Evolutionary conservation across 2,888 invertebrate genomes (phyloP).

Genomic region (Sisyra terminalis): DNA sequence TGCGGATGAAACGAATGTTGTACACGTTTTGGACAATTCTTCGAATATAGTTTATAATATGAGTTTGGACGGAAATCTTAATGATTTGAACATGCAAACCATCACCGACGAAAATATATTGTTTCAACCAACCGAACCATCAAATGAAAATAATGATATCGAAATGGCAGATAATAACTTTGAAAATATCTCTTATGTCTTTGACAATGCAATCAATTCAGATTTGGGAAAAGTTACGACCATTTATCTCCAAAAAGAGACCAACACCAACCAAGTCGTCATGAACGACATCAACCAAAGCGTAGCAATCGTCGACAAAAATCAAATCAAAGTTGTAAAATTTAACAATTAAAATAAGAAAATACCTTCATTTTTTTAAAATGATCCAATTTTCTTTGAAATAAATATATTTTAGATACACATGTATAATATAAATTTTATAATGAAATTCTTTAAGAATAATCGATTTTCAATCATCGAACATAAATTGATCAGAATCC

Average conservation of each 20-base stretch:
- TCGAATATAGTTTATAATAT: slow-evolving; percentile 3
- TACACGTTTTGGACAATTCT: background rate
- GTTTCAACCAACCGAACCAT: background rate
- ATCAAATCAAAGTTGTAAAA: no score
- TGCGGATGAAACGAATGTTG: background rate
- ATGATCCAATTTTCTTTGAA: no score
- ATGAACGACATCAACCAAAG: no score
- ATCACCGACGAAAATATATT: slow-evolving; percentile 1
- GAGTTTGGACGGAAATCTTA: background rate
- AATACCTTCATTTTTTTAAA: no score
- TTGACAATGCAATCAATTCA: background rate
- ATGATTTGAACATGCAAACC: background rate
- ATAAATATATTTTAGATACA: background rate
- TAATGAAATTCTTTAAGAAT: background rate
- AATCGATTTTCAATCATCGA: slow-evolving; percentile 1
- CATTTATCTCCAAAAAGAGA: no score
- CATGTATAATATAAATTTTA: background rate
- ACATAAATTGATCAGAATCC: slow-evolving; percentile 1
- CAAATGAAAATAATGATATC: background rate
- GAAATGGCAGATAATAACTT: background rate
- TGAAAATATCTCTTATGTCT: slow-evolving; percentile 4
- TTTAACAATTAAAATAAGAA: no score
- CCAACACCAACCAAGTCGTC: no score
- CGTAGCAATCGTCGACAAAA: no score
- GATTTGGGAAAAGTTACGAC: no score